These are phyloP conservation scores for Gallinago paraguaiae DNA, from an alignment of 2,113 vertebrate genomes.

Conservation along the genomic window DNA sequence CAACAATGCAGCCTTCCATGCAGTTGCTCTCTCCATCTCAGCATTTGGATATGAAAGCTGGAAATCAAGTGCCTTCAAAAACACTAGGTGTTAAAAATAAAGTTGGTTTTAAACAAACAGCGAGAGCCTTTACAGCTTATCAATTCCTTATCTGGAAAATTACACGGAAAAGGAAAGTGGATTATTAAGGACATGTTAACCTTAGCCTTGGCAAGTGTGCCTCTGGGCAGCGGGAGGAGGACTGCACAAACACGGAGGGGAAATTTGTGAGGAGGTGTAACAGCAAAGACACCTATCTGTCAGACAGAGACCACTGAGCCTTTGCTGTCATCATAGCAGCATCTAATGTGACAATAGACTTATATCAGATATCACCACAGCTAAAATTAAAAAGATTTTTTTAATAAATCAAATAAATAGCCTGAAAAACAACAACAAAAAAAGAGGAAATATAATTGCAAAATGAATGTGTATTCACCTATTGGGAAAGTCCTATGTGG, in stretches of 20 bases:
- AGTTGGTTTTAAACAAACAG: neutral
- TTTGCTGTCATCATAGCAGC: neutral
- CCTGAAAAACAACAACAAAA: neutral
- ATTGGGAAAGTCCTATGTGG: neutral
- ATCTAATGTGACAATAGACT: neutral
- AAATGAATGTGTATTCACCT: neutral
- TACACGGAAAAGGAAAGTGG: neutral
- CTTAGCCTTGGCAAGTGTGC: neutral
- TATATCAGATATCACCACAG: neutral
- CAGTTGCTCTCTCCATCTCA: neutral
- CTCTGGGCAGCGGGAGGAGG: neutral
- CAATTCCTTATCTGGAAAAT: neutral
- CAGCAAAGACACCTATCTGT: neutral
- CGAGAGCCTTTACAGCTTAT: neutral
- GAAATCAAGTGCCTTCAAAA: neutral
- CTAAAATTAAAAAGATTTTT: neutral
- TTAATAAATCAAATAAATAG: neutral
- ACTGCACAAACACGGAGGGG: neutral
- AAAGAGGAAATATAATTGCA: neutral
- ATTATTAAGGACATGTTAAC: neutral
- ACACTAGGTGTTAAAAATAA: neutral
- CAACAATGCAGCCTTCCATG: neutral
- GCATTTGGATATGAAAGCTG: neutral
- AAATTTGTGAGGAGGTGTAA: neutral
- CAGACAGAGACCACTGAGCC: neutral